Conservation (phyloP, 1,140 invertebrate genomes). For the Cydia pomonella region DNA sequence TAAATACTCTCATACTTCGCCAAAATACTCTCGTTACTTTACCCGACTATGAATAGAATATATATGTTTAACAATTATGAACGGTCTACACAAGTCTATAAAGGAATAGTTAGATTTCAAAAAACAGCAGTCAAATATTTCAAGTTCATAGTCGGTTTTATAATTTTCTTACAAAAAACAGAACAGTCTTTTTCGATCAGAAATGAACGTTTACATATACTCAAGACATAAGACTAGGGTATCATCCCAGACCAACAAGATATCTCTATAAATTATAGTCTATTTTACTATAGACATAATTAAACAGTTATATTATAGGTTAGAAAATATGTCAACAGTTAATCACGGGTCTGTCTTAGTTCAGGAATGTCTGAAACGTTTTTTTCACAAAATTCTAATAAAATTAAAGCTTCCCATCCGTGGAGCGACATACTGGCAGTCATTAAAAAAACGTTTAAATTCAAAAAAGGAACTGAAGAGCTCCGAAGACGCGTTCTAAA, state of each 20-base stretch:
- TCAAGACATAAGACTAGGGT: slow-evolving; percentile 51
- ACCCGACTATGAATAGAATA: slow-evolving; percentile 40
- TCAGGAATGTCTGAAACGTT: slow-evolving; percentile 52
- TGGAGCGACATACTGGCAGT: slow-evolving; percentile 47
- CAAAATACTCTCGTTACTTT: slow-evolving; percentile 41
- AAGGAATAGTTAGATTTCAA: neutral
- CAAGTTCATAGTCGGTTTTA: slow-evolving; percentile 35
- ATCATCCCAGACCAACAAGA: slow-evolving; percentile 46
- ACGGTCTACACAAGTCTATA: slow-evolving; percentile 33
- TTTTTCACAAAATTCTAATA: slow-evolving; percentile 38
- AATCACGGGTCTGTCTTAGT: slow-evolving; percentile 32
- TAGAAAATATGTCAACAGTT: slow-evolving; percentile 38
- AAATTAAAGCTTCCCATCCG: slow-evolving; percentile 45
- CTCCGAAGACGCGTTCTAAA: neutral
- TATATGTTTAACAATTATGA: slow-evolving; percentile 35
- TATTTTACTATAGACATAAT: slow-evolving; percentile 37
- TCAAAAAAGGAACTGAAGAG: slow-evolving; percentile 42
- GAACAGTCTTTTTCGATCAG: slow-evolving; percentile 54
- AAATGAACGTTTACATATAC: slow-evolving; percentile 43
- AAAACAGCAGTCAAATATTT: slow-evolving; percentile 15
- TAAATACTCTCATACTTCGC: slow-evolving; percentile 34
- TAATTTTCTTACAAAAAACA: slow-evolving; percentile 38
- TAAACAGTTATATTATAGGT: slow-evolving; percentile 45
- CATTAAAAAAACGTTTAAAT: slow-evolving; percentile 36
- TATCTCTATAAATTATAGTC: slow-evolving; percentile 41